phyloP scores from a whole-genome alignment of 1,140 invertebrate genomes.

The Onthophagus taurus region DNA sequence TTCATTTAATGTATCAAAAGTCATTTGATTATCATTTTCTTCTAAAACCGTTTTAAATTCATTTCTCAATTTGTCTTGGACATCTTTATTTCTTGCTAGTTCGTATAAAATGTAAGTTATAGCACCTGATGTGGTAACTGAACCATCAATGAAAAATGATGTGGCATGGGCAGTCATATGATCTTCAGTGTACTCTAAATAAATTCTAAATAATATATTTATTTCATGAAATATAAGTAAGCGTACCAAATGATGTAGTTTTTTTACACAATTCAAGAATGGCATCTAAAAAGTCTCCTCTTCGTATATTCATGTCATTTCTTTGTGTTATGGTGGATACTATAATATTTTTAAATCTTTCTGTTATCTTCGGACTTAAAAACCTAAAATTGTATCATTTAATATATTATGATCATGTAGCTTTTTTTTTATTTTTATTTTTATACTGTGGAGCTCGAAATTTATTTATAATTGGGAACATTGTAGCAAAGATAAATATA shows the following conservation, averaged over 20 bases:
- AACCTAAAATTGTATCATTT: conserved; percentile 3
- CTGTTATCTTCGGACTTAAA: background rate
- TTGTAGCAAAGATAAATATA: background rate
- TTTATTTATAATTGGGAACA: background rate
- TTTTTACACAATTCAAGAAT: conserved; percentile 1
- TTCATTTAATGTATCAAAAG: conserved; percentile 35
- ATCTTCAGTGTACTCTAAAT: conserved; percentile 18
- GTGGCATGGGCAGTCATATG: conserved; percentile 37
- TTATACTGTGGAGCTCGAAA: background rate
- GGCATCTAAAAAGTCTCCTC: conserved; percentile 5
- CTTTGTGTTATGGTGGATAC: conserved; percentile 1
- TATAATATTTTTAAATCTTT: conserved; percentile 10
- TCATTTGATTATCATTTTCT: conserved; percentile 22
- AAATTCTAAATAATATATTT: no score
- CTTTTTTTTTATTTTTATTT: no score
- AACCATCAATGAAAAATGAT: conserved; percentile 51
- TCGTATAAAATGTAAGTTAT: conserved; percentile 39
- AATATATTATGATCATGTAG: background rate
- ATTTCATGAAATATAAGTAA: no score
- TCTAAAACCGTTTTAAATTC: conserved; percentile 14
- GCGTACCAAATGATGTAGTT: conserved; percentile 2
- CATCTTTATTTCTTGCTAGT: conserved; percentile 49
- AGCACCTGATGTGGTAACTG: conserved; percentile 38
- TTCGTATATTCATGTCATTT: background rate
- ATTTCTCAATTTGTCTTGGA: conserved; percentile 50